Evolutionary conservation across 2,888 invertebrate genomes (phyloP).

Genomic region (Erpobdella octoculata): DNA sequence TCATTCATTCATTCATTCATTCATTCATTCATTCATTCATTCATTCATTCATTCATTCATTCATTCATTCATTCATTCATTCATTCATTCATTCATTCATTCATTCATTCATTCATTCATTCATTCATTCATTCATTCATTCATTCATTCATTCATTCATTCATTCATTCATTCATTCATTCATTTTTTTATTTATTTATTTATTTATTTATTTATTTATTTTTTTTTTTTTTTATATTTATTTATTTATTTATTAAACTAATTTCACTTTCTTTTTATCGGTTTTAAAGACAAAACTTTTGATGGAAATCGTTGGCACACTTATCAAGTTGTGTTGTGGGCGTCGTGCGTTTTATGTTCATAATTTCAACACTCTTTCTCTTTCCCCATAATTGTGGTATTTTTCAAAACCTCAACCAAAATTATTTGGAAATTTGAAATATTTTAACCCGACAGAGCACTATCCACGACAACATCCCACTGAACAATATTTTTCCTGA

Average conservation of each 20-base stretch:
- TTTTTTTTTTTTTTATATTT: background rate
- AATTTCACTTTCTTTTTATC: background rate
- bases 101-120: background rate
- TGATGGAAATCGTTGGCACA: too few relatives aligned
- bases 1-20: background rate
- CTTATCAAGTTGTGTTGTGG: too few relatives aligned
- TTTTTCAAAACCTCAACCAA: too few relatives aligned
- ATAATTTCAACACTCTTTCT: too few relatives aligned
- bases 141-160: background rate
- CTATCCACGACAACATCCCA: too few relatives aligned
- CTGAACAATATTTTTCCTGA: too few relatives aligned
- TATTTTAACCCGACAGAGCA: too few relatives aligned
- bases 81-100: background rate
- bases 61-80: background rate
- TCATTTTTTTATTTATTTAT: background rate
- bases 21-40: background rate
- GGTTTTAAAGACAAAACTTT: background rate
- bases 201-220: background rate
- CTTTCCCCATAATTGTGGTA: background rate
- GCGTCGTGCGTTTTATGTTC: too few relatives aligned
- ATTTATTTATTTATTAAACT: background rate
- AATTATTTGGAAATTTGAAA: too few relatives aligned
- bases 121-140: background rate
- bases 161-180: conserved; percentile 8
- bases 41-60: background rate